phyloP scores from a whole-genome alignment of 2,888 invertebrate species.

The Microplitis deprimator region DNA sequence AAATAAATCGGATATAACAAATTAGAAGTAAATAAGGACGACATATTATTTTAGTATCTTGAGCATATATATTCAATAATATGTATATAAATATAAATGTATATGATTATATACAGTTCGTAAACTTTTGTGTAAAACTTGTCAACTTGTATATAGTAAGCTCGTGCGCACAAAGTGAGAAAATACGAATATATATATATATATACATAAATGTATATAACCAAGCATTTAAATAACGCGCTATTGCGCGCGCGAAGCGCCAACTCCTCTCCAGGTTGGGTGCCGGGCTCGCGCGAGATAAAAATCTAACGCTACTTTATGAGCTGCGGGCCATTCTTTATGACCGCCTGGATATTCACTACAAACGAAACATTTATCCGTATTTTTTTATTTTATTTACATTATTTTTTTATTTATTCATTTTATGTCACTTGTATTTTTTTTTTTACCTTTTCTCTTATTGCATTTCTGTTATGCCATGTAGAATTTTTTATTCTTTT shows the following conservation, averaged over 20 bases:
- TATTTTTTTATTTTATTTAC: constrained; percentile 15
- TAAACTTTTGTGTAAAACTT: not conserved
- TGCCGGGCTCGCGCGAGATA: constrained; percentile 56
- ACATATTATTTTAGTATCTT: not conserved
- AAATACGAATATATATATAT: not conserved
- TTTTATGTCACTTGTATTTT: constrained; percentile 24
- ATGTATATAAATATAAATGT: not conserved
- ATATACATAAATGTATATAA: not conserved
- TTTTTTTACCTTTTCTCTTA: constrained; percentile 15
- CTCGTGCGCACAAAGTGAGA: not conserved
- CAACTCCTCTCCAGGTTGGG: constrained; percentile 22
- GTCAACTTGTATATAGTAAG: not conserved
- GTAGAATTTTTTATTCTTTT: constrained; percentile 24
- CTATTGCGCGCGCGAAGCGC: constrained; percentile 8
- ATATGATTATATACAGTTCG: not conserved
- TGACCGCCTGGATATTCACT: constrained; percentile 56
- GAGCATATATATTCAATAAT: not conserved
- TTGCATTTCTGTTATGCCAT: constrained; percentile 31
- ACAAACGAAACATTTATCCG: constrained; percentile 10
- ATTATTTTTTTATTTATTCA: constrained; percentile 3
- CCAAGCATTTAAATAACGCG: constrained; percentile 24
- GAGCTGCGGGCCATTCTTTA: constrained; percentile 70
- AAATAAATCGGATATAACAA: not conserved
- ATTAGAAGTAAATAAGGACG: not conserved
- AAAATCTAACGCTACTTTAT: constrained; percentile 70